Evolutionary conservation across 2,888 invertebrate genomes (phyloP).

Genomic region (Sphaerophoria taeniata): DNA sequence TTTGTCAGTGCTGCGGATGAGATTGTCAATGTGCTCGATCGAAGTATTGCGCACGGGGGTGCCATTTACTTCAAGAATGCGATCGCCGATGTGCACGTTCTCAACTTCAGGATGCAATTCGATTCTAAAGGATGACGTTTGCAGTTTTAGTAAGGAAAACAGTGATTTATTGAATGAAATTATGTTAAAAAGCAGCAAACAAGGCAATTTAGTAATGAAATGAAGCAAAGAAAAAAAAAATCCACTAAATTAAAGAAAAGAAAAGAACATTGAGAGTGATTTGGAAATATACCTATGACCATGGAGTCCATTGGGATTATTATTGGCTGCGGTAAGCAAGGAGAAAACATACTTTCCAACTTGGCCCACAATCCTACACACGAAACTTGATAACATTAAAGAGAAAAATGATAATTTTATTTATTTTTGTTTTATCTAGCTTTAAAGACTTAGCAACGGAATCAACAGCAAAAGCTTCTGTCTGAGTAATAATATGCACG

Average conservation of each 20-base stretch:
- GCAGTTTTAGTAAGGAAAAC: not conserved
- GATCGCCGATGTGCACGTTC: slow-evolving; percentile 95
- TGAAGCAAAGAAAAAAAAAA: slow-evolving; percentile 42
- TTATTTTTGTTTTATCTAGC: not conserved
- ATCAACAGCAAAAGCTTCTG: not conserved
- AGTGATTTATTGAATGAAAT: not conserved
- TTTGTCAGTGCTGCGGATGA: slow-evolving; percentile 88
- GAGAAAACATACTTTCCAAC: slow-evolving; percentile 88
- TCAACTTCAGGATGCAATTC: slow-evolving; percentile 92
- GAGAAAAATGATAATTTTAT: slow-evolving; percentile 41
- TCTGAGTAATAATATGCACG: not conserved
- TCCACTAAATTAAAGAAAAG: slow-evolving; percentile 38
- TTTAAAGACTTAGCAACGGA: not conserved
- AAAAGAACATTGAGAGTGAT: slow-evolving; percentile 46
- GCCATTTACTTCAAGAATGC: slow-evolving; percentile 96
- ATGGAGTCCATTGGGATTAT: slow-evolving; percentile 88
- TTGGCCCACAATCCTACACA: slow-evolving; percentile 87
- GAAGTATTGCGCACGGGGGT: slow-evolving; percentile 92
- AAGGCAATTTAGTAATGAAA: slow-evolving; percentile 25
- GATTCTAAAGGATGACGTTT: slow-evolving; percentile 84
- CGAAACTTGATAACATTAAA: slow-evolving; percentile 76
- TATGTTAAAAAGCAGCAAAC: slow-evolving; percentile 12
- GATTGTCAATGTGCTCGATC: slow-evolving; percentile 90
- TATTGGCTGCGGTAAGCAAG: slow-evolving; percentile 88
- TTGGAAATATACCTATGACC: slow-evolving; percentile 86